A percentile compares a stretch with the other conserved stretches of the same genome.
These are phyloP conservation scores for Exocentrus adspersus DNA, from an alignment of 2,888 invertebrate species.

Conservation along the genomic window DNA sequence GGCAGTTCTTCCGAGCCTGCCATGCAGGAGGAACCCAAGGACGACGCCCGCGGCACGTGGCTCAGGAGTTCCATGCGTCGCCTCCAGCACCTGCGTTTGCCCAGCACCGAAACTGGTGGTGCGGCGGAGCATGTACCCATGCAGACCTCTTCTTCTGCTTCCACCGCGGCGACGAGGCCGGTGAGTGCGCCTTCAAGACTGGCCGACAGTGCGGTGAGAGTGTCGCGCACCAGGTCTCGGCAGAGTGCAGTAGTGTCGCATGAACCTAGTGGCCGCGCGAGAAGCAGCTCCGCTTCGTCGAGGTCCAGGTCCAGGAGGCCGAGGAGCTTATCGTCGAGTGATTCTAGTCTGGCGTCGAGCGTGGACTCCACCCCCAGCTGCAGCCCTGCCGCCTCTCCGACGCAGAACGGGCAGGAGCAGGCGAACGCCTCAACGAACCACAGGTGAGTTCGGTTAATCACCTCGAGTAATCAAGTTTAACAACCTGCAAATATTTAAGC, in stretches of 20 bases:
- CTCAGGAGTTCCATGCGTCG: slow-evolving; percentile 69
- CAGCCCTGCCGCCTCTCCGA: slow-evolving; percentile 51
- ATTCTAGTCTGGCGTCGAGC: slow-evolving; percentile 60
- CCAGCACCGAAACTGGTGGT: slow-evolving; percentile 52
- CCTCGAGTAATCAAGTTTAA: not conserved
- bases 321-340: slow-evolving; percentile 61
- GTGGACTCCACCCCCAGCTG: slow-evolving; percentile 59
- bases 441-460: slow-evolving; percentile 45
- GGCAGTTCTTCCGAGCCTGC: slow-evolving; percentile 45
- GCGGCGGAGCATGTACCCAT: slow-evolving; percentile 61
- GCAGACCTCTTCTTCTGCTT: no score
- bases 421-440: slow-evolving; percentile 39
- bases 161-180: slow-evolving; percentile 51
- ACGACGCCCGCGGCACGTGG: slow-evolving; percentile 60
- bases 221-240: slow-evolving; percentile 46
- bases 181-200: slow-evolving; percentile 59
- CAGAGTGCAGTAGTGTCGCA: slow-evolving; percentile 49
- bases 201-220: slow-evolving; percentile 35
- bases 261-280: slow-evolving; percentile 51
- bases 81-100: slow-evolving; percentile 65
- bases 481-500: no score
- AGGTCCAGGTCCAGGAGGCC: slow-evolving; percentile 57
- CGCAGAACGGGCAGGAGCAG: slow-evolving; percentile 43
- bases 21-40: slow-evolving; percentile 47
- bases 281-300: slow-evolving; percentile 60